Percentiles rank a stretch among this genome's conserved stretches.
Evolutionary conservation across 1,140 invertebrate species (phyloP).

Genomic region (Anthonomus grandis): DNA sequence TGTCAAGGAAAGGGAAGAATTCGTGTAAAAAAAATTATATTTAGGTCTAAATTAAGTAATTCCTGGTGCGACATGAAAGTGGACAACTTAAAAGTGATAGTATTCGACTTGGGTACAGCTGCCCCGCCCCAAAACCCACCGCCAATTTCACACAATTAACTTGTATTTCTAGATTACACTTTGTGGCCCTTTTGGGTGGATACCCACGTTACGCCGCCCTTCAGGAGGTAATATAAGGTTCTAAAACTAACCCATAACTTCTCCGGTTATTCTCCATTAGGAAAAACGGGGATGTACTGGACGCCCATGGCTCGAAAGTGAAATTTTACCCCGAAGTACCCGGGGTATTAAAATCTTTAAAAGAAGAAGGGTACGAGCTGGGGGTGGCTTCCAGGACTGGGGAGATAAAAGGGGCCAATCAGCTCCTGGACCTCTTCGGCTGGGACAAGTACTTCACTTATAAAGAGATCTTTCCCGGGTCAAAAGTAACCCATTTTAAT

Average conservation of each 20-base stretch:
- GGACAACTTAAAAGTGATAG: slow-evolving; percentile 50
- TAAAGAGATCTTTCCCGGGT: slow-evolving; percentile 73
- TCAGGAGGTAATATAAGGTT: slow-evolving; percentile 52
- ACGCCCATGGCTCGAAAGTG: slow-evolving; percentile 53
- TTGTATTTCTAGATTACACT: slow-evolving; percentile 65
- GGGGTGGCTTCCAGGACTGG: slow-evolving; percentile 66
- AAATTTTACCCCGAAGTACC: slow-evolving; percentile 61
- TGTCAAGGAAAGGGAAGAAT: too few relatives aligned
- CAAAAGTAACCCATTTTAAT: slow-evolving; percentile 66
- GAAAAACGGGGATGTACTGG: slow-evolving; percentile 53
- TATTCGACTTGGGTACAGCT: slow-evolving; percentile 57
- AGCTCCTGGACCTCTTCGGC: slow-evolving; percentile 64
- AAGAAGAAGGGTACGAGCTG: slow-evolving; percentile 56
- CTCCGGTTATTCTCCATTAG: too few relatives aligned
- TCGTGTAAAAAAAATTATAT: too few relatives aligned
- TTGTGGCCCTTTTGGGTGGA: slow-evolving; percentile 78
- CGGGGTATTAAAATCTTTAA: slow-evolving; percentile 57
- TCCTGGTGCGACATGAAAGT: too few relatives aligned
- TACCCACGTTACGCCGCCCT: slow-evolving; percentile 66
- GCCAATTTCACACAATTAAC: slow-evolving; percentile 10
- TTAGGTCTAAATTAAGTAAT: too few relatives aligned
- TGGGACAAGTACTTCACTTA: slow-evolving; percentile 71
- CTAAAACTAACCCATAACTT: too few relatives aligned
- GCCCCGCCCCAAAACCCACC: slow-evolving; percentile 13
- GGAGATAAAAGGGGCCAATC: slow-evolving; percentile 62